Evolutionary conservation across 35 echinoderm and acorn worm species (phyloP).

Genomic region (Anneissia japonica): DNA sequence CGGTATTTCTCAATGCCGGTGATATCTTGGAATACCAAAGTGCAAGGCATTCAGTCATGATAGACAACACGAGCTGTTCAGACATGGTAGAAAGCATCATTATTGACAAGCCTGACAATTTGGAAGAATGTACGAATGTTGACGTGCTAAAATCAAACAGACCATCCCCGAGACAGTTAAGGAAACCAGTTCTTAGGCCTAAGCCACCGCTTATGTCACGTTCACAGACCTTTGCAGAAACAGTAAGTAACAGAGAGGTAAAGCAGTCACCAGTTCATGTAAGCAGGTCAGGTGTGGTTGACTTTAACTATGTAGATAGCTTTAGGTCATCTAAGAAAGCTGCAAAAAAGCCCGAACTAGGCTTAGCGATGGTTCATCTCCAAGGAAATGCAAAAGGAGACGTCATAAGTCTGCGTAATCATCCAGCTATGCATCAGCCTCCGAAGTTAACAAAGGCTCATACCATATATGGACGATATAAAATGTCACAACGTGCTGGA

Average conservation of each 20-base stretch:
- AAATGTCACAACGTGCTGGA: not conserved
- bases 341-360: not conserved
- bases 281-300: not conserved
- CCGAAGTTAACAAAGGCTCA: constrained; percentile 28
- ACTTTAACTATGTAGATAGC: not conserved
- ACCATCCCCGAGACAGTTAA: not conserved
- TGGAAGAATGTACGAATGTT: not conserved
- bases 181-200: not conserved
- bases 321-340: not conserved
- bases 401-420: not conserved
- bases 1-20: too few relatives aligned
- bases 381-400: not conserved
- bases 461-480: not conserved
- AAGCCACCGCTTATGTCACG: not conserved
- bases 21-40: too few relatives aligned
- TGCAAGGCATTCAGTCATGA: too few relatives aligned
- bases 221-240: not conserved
- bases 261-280: not conserved
- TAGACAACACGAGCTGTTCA: too few relatives aligned
- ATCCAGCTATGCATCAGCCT: constrained; percentile 20
- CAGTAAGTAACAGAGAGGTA: not conserved
- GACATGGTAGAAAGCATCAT: not conserved
- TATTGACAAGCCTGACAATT: not conserved
- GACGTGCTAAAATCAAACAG: not conserved
- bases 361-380: not conserved